Base-by-base conservation (phyloP, 2,113 vertebrate species). In the Melanotaenia duboulayi region DNA sequence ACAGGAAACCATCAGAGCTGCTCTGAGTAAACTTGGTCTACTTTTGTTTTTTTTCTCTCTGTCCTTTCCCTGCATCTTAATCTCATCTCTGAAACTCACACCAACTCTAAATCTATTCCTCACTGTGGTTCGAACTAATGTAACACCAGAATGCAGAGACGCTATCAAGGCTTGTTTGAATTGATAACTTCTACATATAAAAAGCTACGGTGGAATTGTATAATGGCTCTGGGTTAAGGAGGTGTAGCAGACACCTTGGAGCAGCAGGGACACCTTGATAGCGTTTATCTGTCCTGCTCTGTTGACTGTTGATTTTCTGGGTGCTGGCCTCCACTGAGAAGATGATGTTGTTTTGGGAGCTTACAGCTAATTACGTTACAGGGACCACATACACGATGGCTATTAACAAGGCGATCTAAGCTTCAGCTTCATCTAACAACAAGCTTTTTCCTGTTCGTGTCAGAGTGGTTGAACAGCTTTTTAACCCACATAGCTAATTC, bases 21-120 rank as follows among this genome's bases (percentile, higher is more conserved):
- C 69, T 85, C 70, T 84, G 91, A 93, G 91, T 94, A 93, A 91
- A 91, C 70, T 77, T 84, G 76, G 52, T 71, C 78, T 86, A 62
- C 72, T 85, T 67, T 66, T 63, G 25, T 28, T 42, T 61, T 56
- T 11, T 59, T 28, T 76, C 20, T 35, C n/a, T 72, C 81, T 77
- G 69, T 82, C 68, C 61, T 77, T 51, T 77, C 48, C 59, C 69
- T 71, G 46, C 69, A 79, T 52, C 65, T 68, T 68, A 72, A 69
- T 70, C 71, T 61, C 59, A 58, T 50, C 61, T 42, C 66, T 62
- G 52, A 71, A 70, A 86, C 76, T 87, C 79, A 80, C 86, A 14
- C 50, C 59, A 7, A 23, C 70, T 78, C 48, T 85, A 50, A 67
- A 75, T 48, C 68, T 32, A 40, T 78, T 44, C 69, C 74, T 71